phyloP scores from a whole-genome alignment of 1,140 invertebrate species.

The Brevipalpus yothersi region DNA sequence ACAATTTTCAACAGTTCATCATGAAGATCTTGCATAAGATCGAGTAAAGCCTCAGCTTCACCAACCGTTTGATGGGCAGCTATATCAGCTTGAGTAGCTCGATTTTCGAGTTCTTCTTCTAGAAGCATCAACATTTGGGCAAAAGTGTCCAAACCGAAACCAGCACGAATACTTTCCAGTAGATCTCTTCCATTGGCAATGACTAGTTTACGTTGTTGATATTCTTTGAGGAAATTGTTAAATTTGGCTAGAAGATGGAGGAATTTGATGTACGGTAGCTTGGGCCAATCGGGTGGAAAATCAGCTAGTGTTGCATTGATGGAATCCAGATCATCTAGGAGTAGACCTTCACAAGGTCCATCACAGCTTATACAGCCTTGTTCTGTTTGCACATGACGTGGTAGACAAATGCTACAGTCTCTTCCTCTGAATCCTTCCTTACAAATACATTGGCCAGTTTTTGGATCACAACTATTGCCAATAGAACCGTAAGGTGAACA shows the following conservation, averaged over 20 bases:
- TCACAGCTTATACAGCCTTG: conserved; percentile 54
- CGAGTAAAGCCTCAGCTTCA: conserved; percentile 29
- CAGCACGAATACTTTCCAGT: conserved; percentile 7
- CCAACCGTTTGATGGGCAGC: conserved; percentile 26
- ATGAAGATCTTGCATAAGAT: conserved; percentile 24
- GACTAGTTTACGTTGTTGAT: conserved; percentile 3
- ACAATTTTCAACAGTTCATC: conserved; percentile 9
- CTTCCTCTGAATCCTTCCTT: conserved; percentile 50
- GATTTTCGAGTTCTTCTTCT: conserved; percentile 8
- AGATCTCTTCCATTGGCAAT: conserved; percentile 7
- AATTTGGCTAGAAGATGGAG: conserved; percentile 7
- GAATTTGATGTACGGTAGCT: conserved; percentile 37
- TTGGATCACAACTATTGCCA: conserved; percentile 40
- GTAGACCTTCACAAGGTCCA: conserved; percentile 61
- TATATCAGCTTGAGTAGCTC: conserved; percentile 4
- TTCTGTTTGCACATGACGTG: conserved; percentile 45
- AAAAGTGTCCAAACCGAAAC: conserved; percentile 14
- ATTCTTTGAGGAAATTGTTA: conserved; percentile 5
- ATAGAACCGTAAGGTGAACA: conserved; percentile 48
- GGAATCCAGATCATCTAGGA: conserved; percentile 42
- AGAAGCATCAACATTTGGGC: conserved; percentile 11
- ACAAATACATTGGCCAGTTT: conserved; percentile 54
- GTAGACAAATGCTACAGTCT: conserved; percentile 51
- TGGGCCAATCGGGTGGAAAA: conserved; percentile 31
- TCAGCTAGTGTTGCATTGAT: conserved; percentile 5